Percentiles rank a stretch among this genome's conserved stretches.
These are phyloP conservation scores for Ips typographus DNA, from an alignment of 1,140 invertebrate genomes.

Conservation along the genomic window DNA sequence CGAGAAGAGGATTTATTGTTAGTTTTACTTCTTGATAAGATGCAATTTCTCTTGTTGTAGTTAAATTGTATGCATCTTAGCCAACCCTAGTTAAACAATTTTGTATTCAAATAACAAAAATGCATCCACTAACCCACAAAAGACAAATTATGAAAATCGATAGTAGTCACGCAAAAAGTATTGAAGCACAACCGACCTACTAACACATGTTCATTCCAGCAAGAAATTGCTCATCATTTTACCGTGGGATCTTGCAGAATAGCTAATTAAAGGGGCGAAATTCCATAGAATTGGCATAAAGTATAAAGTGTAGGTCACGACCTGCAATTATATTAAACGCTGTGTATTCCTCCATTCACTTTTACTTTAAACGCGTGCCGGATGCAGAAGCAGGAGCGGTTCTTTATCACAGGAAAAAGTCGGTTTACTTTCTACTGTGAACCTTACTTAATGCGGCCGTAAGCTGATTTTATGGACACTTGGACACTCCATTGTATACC, in stretches of 20 bases:
- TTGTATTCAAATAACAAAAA: background rate
- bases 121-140: background rate
- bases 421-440: conserved; percentile 25
- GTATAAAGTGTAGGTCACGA: conserved; percentile 23
- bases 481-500: background rate
- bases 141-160: too few species aligned
- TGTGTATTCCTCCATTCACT: conserved; percentile 20
- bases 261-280: background rate
- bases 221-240: too few species aligned
- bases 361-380: conserved; percentile 28
- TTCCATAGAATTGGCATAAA: background rate
- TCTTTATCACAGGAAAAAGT: conserved; percentile 23
- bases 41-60: background rate
- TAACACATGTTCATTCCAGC: too few species aligned
- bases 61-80: too few species aligned
- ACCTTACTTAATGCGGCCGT: conserved; percentile 17
- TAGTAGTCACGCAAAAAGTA: too few species aligned
- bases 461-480: conserved; percentile 17
- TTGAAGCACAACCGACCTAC: too few species aligned
- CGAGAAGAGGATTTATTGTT: background rate
- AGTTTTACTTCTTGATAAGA: background rate
- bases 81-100: background rate
- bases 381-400: conserved; percentile 29
- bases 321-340: conserved; percentile 18
- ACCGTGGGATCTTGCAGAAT: too few species aligned